Base-by-base conservation (phyloP, 2,797 vertebrate species). In the Phaenicophaeus curvirostris region DNA sequence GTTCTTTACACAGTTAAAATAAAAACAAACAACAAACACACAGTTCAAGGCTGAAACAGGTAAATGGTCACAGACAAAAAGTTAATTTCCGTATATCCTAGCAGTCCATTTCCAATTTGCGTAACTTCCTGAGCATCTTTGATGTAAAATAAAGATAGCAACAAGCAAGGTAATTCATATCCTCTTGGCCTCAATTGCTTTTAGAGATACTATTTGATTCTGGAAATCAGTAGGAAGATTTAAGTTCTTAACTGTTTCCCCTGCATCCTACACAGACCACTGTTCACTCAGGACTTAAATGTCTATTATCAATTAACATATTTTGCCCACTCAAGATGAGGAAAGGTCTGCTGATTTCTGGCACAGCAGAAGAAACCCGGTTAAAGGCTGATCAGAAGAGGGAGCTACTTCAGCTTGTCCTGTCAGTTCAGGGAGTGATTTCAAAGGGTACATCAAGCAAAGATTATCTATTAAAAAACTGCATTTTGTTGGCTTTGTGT, bases 21-120 rank as follows among this genome's bases (percentile, higher is more conserved):
- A 75, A 81, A 93, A 93, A 35, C 28, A 87, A 92, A 17, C 44
- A 77, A 55, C 15, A 84, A 39, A 58, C 61, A 74, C 72, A 80
- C 8, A 94, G 94, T 55, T 89, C 80, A 96, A 19, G 85, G 78
- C n/a, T 73, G 67, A 93, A 91, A 68, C 72, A 87, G 87, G 92
- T 94, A 82, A 91, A 90, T 48, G 71, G 79, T 85, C 82, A 89
- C 1, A 8, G 85, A 4, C 67, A 92, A 71, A 94, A 88, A 24
- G 18, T 35, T 37, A 10, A 58, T 65, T 59, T 93, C 89, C 84
- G 88, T 83, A 92, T 53, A 78, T 57, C 28, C 25, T 27, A 54
- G 31, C 2, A 33, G 51, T 23, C 61, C 33, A n/a, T 62, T 90
- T 95, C 95, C 33, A 3, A 88, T 44, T 18, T 80, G 7, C 48